Evolutionary conservation across 2,888 invertebrate species (phyloP), one percentile per base, ranked within the genome.

Genomic region (Nemotelus pantherinus): DNA sequence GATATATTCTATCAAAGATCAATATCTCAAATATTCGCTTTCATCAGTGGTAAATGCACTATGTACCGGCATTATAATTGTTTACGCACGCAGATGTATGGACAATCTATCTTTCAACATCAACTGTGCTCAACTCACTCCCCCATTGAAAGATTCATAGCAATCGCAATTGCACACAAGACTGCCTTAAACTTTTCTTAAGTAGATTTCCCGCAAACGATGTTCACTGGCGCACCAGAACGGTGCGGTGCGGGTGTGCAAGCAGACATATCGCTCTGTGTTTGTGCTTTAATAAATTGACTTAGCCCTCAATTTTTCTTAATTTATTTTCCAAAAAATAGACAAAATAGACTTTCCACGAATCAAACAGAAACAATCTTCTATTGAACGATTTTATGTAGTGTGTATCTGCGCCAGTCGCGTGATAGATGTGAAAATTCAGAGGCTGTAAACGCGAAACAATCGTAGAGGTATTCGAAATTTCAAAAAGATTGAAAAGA

Each of bases 151-250:
- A 47, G 74, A 74, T 74, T 57, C 63, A 74, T 63, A 25, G 25
- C 25, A 25, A 25, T 25, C 25, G 25, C 25, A 25, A 25, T 25
- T 43, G 63, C 47, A 60, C 74, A 48, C 74, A 74, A 74, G 74
- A 74, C 74, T 74, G 74, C 74, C 74, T 74, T 74, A 74, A 60
- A 74, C 74, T 74, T 74, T 74, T 63, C 74, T 63, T 50, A 63
- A 74, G 74, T 74, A 72, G 60, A 74, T 74, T 74, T 60, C 41
- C 60, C 48, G 39, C 9, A 3, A 45, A n/a, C 43, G 65, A 65
- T 57, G 64, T 57, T 10, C 57, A 10, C 10, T 57, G 10, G n/a
- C 10, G 9, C 57, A 10, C 3, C 3, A 7, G n/a, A 3, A 57
- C 25, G 10, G 57, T 57, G 25, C 9, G 3, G 5, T 25, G 25